phyloP scores from a whole-genome alignment of 2,113 vertebrate genomes.

The Chionomys nivalis region DNA sequence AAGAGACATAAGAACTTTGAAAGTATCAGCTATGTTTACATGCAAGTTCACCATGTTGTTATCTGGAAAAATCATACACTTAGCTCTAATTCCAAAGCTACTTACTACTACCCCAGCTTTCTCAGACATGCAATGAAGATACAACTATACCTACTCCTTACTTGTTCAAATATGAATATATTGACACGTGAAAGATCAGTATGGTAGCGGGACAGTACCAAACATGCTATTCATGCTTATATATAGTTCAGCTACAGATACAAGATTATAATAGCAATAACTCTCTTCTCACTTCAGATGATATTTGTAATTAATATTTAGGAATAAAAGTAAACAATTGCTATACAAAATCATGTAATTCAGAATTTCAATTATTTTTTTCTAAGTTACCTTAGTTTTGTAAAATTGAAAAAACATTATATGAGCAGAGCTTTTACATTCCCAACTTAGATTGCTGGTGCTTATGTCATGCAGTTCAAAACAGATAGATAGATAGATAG shows the following conservation, averaged over 20 bases:
- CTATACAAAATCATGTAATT: background rate
- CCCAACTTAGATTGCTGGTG: background rate
- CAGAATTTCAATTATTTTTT: background rate
- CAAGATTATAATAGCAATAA: background rate
- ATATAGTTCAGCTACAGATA: background rate
- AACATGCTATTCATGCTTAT: background rate
- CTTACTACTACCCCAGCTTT: background rate
- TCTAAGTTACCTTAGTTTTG: background rate
- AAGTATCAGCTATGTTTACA: background rate
- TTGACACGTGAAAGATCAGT: background rate
- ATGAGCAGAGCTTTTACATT: background rate
- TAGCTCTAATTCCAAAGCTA: background rate
- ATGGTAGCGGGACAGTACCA: background rate
- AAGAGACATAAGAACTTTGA: no score
- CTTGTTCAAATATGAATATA: background rate
- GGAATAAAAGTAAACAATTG: background rate
- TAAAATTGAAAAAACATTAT: background rate
- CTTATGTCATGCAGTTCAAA: background rate
- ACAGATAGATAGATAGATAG: background rate
- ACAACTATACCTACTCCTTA: background rate
- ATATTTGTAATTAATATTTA: background rate
- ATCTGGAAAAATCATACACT: background rate
- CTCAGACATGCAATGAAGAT: background rate
- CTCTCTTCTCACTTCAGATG: background rate
- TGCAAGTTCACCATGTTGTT: accelerated